phyloP scores from a whole-genome alignment of 2,113 vertebrate genomes.

The Puffinus mauretanicus region DNA sequence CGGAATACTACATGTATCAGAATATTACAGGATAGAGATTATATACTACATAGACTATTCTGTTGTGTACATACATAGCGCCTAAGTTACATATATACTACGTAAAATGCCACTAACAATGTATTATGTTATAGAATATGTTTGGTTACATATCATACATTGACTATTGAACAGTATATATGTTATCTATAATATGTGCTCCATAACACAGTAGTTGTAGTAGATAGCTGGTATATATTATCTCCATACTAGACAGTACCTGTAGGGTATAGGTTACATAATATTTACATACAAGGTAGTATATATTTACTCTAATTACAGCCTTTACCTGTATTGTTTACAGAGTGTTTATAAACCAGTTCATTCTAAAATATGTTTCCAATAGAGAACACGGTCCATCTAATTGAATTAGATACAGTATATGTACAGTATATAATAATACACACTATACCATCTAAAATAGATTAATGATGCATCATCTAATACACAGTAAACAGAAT shows the following conservation, averaged over 20 bases:
- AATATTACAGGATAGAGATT: background rate
- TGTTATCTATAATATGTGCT: background rate
- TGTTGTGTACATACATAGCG: background rate
- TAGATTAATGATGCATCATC: background rate
- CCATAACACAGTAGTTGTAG: background rate
- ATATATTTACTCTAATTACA: background rate
- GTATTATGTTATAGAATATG: background rate
- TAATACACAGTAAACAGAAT: background rate
- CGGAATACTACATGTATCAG: background rate
- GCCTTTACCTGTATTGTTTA: background rate
- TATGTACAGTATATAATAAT: background rate
- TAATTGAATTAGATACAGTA: background rate
- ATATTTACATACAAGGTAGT: background rate
- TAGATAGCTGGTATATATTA: background rate
- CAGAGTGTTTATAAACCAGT: background rate
- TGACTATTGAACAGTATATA: background rate
- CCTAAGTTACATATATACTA: background rate
- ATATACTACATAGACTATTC: background rate
- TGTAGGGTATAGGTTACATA: background rate
- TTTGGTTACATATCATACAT: background rate
- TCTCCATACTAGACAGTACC: fast-evolving
- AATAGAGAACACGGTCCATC: background rate
- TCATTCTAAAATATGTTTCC: background rate
- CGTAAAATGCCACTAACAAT: background rate
- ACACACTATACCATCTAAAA: background rate